Conservation (phyloP, 2,113 vertebrate species). For the Aspiorhynchus laticeps region DNA sequence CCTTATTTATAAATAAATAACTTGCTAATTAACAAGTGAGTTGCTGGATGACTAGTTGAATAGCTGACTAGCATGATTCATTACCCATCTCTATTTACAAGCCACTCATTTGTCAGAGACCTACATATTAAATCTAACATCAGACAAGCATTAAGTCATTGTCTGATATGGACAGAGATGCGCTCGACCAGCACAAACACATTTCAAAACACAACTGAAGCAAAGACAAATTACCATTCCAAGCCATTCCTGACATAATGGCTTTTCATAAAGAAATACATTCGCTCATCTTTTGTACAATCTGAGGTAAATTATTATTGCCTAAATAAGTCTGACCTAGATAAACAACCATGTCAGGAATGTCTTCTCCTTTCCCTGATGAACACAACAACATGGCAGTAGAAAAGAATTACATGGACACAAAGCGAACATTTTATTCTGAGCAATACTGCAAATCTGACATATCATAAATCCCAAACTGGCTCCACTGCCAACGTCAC, state of each 20-base stretch:
- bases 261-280: background rate
- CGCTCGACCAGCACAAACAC: background rate
- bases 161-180: background rate
- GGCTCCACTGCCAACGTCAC: slow-evolving; percentile 35
- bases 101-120: background rate
- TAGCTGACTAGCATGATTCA: background rate
- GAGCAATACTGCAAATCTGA: slow-evolving; percentile 6
- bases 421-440: background rate
- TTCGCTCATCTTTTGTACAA: background rate
- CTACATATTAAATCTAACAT: background rate
- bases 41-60: background rate
- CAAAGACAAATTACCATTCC: slow-evolving; percentile 10
- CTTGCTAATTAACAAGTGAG: background rate
- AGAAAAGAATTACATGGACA: background rate
- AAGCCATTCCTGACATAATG: background rate
- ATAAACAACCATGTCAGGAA: slow-evolving; percentile 7
- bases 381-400: slow-evolving; percentile 9
- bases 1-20: background rate
- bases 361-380: slow-evolving; percentile 6
- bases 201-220: slow-evolving; percentile 21
- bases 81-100: background rate
- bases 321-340: slow-evolving; percentile 7
- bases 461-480: slow-evolving; percentile 44
- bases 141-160: background rate
- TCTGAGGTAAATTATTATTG: background rate